Percentiles rank a stretch among this genome's conserved stretches.
Evolutionary conservation across 2,888 invertebrate genomes (phyloP).

Genomic region (Cheilosia impressa): DNA sequence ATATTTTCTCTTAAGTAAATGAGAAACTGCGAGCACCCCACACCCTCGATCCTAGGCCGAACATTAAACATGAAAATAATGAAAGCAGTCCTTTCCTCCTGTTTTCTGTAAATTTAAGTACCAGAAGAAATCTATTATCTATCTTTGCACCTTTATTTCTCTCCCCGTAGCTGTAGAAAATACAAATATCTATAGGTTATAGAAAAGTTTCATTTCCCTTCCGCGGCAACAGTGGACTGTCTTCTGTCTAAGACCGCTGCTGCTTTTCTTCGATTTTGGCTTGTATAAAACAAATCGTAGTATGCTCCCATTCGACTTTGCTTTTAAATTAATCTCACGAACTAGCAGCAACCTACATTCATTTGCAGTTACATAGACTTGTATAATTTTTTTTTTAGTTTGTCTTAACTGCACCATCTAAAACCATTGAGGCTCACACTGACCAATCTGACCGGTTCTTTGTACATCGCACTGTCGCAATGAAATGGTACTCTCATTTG

Average conservation of each 20-base stretch:
- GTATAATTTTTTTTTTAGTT: constrained; percentile 23
- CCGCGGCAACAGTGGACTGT: constrained; percentile 16
- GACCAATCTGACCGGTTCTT: constrained; percentile 72
- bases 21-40: no score
- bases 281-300: neutral
- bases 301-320: constrained; percentile 45
- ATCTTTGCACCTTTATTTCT: no score
- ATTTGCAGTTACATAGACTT: constrained; percentile 1
- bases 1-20: no score
- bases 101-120: no score
- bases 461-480: constrained; percentile 54
- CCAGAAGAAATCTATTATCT: no score
- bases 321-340: constrained; percentile 42
- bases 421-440: constrained; percentile 50
- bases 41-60: no score
- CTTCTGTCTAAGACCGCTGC: neutral
- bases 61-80: no score
- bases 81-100: no score
- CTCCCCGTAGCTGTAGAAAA: no score
- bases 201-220: no score
- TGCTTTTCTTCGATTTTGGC: constrained; percentile 5
- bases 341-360: constrained; percentile 34
- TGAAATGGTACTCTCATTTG: constrained; percentile 59
- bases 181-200: no score
- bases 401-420: constrained; percentile 40